A percentile compares a stretch with the other conserved stretches of the same genome.
Evolutionary conservation across 2,888 invertebrate genomes (phyloP).

Genomic region (Ophioninae sp.): DNA sequence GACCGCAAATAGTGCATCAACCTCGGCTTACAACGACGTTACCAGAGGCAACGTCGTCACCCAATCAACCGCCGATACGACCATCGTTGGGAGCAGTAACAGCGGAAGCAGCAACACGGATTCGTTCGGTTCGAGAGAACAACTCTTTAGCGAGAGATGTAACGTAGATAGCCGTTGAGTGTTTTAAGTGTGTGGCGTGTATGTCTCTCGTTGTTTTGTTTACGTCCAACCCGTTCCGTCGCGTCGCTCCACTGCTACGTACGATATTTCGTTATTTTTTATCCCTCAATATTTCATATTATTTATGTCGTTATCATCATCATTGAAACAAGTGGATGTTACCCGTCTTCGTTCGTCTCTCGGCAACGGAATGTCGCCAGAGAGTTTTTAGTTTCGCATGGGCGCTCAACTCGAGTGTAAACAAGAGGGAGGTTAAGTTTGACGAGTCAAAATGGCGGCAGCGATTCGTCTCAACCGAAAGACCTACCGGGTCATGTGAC

Average conservation of each 20-base stretch:
- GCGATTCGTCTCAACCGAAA: not conserved
- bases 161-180: constrained; percentile 67
- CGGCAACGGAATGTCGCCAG: not conserved
- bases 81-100: constrained; percentile 26
- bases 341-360: not conserved
- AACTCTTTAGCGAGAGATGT: constrained; percentile 66
- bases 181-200: constrained; percentile 52
- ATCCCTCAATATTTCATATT: not conserved
- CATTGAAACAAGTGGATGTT: not conserved
- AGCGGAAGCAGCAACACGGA: constrained; percentile 49
- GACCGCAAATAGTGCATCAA: constrained; percentile 34
- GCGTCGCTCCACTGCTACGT: not conserved
- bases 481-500: not conserved
- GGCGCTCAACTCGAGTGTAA: not conserved
- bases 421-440: constrained; percentile 10
- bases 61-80: constrained; percentile 10
- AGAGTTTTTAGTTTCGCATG: not conserved
- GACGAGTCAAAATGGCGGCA: constrained; percentile 4
- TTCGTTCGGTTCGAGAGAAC: constrained; percentile 65
- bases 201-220: constrained; percentile 32
- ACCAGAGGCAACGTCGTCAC: constrained; percentile 26
- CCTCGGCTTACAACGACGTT: constrained; percentile 33
- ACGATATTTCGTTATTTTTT: not conserved
- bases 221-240: constrained; percentile 4
- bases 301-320: constrained; percentile 1